Evolutionary conservation across 2,888 invertebrate genomes (phyloP).

Genomic region (Meliscaeva auricollis): DNA sequence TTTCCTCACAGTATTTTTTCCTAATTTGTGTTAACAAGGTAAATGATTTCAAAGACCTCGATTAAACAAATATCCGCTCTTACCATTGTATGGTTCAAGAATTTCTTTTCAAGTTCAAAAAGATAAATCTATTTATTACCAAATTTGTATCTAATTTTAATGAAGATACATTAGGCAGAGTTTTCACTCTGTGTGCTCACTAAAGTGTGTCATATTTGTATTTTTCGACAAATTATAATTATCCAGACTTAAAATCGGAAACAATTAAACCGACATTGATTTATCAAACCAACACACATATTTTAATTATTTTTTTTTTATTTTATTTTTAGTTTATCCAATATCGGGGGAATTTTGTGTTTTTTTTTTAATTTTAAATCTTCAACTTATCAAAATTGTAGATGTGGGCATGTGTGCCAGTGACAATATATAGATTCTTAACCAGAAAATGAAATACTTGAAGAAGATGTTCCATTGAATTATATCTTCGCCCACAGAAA

Average conservation of each 20-base stretch:
- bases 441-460: constrained; percentile 38
- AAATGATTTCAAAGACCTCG: constrained; percentile 35
- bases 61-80: not conserved
- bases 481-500: constrained; percentile 41
- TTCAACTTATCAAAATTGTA: constrained; percentile 42
- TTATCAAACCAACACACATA: not conserved
- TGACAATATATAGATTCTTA: constrained; percentile 46
- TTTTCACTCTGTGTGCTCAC: constrained; percentile 1
- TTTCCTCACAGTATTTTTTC: not conserved
- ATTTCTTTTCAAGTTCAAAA: constrained; percentile 46
- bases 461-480: constrained; percentile 61
- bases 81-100: not conserved
- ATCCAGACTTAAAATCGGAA: not conserved
- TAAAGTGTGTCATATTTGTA: constrained; percentile 29
- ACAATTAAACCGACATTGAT: constrained; percentile 26
- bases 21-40: not conserved
- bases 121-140: constrained; percentile 22
- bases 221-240: constrained; percentile 12
- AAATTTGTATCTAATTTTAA: constrained; percentile 20
- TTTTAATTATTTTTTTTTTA: constrained; percentile 2
- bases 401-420: constrained; percentile 52
- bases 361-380: constrained; percentile 8
- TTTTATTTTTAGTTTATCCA: no score
- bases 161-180: not conserved
- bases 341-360: not conserved